phyloP scores from a whole-genome alignment of 2,888 invertebrate species.

The Brachyptera putata region DNA sequence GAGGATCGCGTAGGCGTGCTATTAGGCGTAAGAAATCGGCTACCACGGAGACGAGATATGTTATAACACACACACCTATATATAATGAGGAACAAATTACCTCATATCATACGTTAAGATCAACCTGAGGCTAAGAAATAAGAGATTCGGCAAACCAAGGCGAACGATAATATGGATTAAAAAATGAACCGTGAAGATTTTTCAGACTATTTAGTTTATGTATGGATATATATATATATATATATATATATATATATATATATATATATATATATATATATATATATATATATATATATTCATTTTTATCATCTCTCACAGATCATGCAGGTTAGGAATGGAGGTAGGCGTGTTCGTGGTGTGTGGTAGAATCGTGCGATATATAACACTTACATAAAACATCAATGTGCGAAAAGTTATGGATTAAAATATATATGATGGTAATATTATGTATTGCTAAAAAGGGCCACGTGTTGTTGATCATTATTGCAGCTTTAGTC shows the following conservation, averaged over 20 bases:
- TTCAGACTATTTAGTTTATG: background rate
- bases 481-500: too few relatives aligned
- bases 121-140: background rate
- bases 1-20: slow-evolving; percentile 6
- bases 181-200: background rate
- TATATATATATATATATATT: too few relatives aligned
- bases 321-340: background rate
- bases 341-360: slow-evolving; percentile 1
- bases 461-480: too few relatives aligned
- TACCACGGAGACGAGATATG: slow-evolving; percentile 16
- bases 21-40: slow-evolving; percentile 24
- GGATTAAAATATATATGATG: too few relatives aligned
- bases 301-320: slow-evolving; percentile 4
- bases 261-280: too few relatives aligned
- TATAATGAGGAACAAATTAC: slow-evolving; percentile 23
- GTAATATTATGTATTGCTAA: too few relatives aligned
- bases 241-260: too few relatives aligned
- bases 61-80: slow-evolving; percentile 1
- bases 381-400: too few relatives aligned
- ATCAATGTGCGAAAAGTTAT: too few relatives aligned
- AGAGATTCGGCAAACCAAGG: background rate
- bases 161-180: background rate
- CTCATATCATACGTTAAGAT: slow-evolving; percentile 13
- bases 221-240: too few relatives aligned
- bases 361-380: background rate